Evolutionary conservation across 1,140 invertebrate species (phyloP).

Genomic region (Microplitis mediator): DNA sequence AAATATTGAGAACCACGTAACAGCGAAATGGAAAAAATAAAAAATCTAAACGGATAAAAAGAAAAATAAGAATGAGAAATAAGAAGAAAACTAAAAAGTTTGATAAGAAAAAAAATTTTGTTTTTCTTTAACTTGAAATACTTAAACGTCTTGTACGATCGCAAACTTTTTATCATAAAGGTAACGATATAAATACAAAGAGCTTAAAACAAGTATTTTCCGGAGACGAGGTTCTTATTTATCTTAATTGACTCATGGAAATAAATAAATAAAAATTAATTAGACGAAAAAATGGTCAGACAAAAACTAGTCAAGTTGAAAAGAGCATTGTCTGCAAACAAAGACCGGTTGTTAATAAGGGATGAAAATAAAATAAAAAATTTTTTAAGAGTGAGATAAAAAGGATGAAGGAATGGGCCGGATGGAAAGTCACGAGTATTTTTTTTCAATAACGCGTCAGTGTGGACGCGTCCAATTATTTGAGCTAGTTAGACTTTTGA

Average conservation of each 20-base stretch:
- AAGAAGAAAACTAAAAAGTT: background rate
- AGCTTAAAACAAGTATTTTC: conserved; percentile 13
- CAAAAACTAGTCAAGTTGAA: background rate
- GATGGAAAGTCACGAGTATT: conserved; percentile 24
- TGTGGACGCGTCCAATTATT: conserved; percentile 30
- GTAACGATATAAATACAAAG: conserved; percentile 28
- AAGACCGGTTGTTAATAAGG: background rate
- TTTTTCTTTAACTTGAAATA: background rate
- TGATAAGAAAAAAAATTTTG: background rate
- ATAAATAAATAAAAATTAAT: background rate
- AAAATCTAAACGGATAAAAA: background rate
- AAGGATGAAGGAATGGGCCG: background rate
- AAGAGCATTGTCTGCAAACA: background rate
- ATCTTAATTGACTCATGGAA: background rate
- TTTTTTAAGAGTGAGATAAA: background rate
- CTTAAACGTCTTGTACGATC: background rate
- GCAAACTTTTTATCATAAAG: conserved; percentile 4
- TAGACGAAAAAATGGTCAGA: background rate
- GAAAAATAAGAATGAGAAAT: background rate
- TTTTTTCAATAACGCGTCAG: conserved; percentile 22
- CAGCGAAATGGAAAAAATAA: background rate
- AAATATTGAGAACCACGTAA: background rate
- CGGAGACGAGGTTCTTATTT: background rate
- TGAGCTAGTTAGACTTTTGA: conserved; percentile 31
- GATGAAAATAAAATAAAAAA: background rate